Base-by-base conservation (phyloP, 2,113 vertebrate species). In the Bombycilla garrulus region DNA sequence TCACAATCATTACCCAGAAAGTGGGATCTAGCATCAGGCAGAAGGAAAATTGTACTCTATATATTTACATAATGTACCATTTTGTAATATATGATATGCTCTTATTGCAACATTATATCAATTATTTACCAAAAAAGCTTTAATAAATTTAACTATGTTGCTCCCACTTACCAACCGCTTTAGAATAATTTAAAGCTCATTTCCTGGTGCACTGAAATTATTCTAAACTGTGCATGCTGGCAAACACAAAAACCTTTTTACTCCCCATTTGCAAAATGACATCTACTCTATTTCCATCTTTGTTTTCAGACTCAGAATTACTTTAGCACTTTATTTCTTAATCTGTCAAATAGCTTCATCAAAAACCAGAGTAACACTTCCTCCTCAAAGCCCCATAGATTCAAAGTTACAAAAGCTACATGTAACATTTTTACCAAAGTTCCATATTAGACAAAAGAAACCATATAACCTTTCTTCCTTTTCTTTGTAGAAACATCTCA, bases 221-320 rank as follows among this genome's bases (percentile, higher is more conserved):
- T 96, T 91, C 93, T 92, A 71, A 95, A 96, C 79, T 93, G 65
- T 94, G 93, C 79, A 65, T 93, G 85, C 77, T 96, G 77, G 88
- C 88, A 97, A 96, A 97, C 67, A 92, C 69, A 90, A 83, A 95
- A 95, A 67, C 42, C 74, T 93, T 96, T 96, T 97, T 91, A 93
- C 83, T 96, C 88, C 93, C 50, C 60, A 91, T 96, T 96, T 93
- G 54, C 64, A 96, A 96, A 97, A 97, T 92, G 93, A 95, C 92
- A 97, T 97, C 90, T 97, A 91, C 65, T 97, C 78, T 93, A 71
- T 96, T 97, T 96, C 56, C 79, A 93, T 94, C 96, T 96, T 94
- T 93, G 74, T 97, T 98, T 97, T 97, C 94, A 90, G 91, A 96
- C 6, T 29, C 76, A 42, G 94, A 65, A 77, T 96, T 94, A 94